These are phyloP conservation scores for Lymantria monacha DNA, from an alignment of 2,888 invertebrate species.

Conservation along the genomic window DNA sequence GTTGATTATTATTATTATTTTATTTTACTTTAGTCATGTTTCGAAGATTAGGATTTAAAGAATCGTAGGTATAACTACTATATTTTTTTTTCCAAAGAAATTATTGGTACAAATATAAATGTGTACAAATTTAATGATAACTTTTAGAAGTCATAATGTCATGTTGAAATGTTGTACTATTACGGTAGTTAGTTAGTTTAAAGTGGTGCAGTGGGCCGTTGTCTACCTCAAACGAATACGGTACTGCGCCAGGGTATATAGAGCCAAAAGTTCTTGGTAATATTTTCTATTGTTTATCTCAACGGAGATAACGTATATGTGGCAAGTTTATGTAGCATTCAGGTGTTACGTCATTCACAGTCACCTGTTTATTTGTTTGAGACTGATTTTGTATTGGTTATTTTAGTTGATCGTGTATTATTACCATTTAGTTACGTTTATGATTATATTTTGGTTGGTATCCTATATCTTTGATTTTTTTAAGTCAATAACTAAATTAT, in stretches of 20 bases:
- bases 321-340: slow-evolving; percentile 35
- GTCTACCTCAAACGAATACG: slow-evolving; percentile 72
- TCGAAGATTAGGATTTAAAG: slow-evolving; percentile 62
- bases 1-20: slow-evolving; percentile 82
- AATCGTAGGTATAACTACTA: slow-evolving; percentile 50
- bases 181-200: slow-evolving; percentile 72
- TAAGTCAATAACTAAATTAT: no score
- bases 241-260: slow-evolving; percentile 69
- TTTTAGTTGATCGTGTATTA: slow-evolving; percentile 19
- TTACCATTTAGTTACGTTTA: slow-evolving; percentile 9
- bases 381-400: slow-evolving; percentile 60
- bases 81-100: slow-evolving; percentile 79
- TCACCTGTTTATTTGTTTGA: slow-evolving; percentile 48
- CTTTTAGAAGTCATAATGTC: slow-evolving; percentile 67
- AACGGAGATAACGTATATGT: slow-evolving; percentile 49
- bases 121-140: slow-evolving; percentile 76
- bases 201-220: slow-evolving; percentile 66
- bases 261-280: slow-evolving; percentile 73
- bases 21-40: slow-evolving; percentile 67
- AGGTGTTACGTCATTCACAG: slow-evolving; percentile 34
- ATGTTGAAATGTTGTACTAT: slow-evolving; percentile 77
- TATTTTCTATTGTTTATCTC: slow-evolving; percentile 65
- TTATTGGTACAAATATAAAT: slow-evolving; percentile 78
- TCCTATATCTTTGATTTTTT: background rate
- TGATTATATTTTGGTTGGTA: slow-evolving; percentile 11